phyloP scores from a whole-genome alignment of 1,140 invertebrate genomes.

The Chrysoperla carnea region DNA sequence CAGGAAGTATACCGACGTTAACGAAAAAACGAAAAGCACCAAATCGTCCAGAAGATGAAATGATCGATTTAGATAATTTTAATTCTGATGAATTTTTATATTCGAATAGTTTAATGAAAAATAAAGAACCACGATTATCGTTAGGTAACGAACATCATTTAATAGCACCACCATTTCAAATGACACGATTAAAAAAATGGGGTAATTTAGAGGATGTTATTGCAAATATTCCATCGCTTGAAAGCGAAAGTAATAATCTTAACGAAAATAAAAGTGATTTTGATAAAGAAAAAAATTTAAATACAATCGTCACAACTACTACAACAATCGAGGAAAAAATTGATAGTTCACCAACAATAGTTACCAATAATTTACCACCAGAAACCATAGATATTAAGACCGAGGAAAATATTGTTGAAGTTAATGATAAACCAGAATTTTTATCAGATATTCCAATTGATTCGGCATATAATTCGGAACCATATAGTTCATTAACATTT shows the following conservation, averaged over 20 bases:
- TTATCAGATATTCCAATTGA: background rate
- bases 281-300: too few relatives aligned
- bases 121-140: slow-evolving; percentile 41
- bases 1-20: slow-evolving; percentile 29
- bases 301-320: too few relatives aligned
- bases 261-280: too few relatives aligned
- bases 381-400: background rate
- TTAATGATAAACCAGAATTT: too few relatives aligned
- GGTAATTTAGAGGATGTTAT: slow-evolving; percentile 59
- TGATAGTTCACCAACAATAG: background rate
- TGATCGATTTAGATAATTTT: slow-evolving; percentile 15
- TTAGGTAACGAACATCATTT: slow-evolving; percentile 33
- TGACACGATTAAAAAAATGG: slow-evolving; percentile 51
- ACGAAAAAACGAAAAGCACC: slow-evolving; percentile 48
- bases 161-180: slow-evolving; percentile 38
- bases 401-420: background rate
- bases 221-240: slow-evolving; percentile 16
- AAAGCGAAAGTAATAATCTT: too few relatives aligned
- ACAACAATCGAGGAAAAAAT: background rate
- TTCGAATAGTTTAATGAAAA: slow-evolving; percentile 12
- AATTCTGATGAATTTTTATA: slow-evolving; percentile 16
- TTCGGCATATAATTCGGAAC: background rate
- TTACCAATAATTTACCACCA: background rate
- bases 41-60: slow-evolving; percentile 23
- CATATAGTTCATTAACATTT: background rate